Base-by-base conservation (phyloP, 2,888 invertebrate genomes). In the Teinopalpus imperialis region DNA sequence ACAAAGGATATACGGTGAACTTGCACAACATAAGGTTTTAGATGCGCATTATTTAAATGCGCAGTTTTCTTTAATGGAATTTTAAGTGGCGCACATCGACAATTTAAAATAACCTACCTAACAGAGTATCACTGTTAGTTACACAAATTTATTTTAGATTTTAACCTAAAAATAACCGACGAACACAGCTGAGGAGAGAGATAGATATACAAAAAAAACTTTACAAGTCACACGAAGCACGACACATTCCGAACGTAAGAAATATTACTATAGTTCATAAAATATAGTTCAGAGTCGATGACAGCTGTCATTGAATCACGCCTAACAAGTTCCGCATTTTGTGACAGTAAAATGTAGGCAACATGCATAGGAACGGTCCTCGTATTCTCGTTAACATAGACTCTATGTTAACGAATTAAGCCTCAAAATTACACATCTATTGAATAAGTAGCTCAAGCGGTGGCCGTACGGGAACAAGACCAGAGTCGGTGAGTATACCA, bases 151-250 rank as follows among this genome's bases (percentile, higher is more conserved):
- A 88, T 87, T 88, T 88, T 86, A 79, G 86, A 82, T 70, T 79
- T 71, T 83, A 87, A 86, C 86, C 88, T 85, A 87, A 83, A 86
- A 81, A 85, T 88, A 88, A 82, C 86, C 81, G 83, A 83, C 72
- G 55, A 72, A 81, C 82, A 85, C 81, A 85, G 86, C 87, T 86
- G 81, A 76, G 67, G 74, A 72, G 61, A 57, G 69, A 70, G 73
- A 69, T 57, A 62, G 72, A 63, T 58, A 66, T 55, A 66, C 37
- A 29, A 18, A 48, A 20, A 30, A 18, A 41, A 9, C 31, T 12
- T 41, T 12, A 21, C 21, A 31, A 14, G 42, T 34, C 26, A 34
- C 32, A 16, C 12, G 7, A 34, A 34, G 10, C 14, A 13, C 10
- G 21, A 42, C 10, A 18, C 8, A 37, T 27, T 37, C 18, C n/a